Base-by-base conservation (phyloP, 2,113 vertebrate species). In the Cyprinodon tularosa region DNA sequence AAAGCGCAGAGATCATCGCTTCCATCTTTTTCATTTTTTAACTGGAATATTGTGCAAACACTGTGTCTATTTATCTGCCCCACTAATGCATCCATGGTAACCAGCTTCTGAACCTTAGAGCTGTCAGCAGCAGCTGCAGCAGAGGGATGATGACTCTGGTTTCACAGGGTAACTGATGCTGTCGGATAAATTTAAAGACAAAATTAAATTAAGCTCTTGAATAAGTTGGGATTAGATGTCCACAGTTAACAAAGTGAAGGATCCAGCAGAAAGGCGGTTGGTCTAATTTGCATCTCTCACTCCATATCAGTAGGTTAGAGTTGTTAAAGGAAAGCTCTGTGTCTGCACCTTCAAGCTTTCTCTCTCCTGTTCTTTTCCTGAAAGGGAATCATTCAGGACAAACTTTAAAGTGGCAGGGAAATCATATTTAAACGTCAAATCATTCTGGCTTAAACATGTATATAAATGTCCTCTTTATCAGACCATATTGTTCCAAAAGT, bases 121-220 rank as follows among this genome's bases (percentile, higher is more conserved):
- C 5, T 78, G 38, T 44, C 9, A 53, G 29, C 60, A 40, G 4
- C 38, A 37, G 22, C 44, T 13, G 14, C 62, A 53, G 62, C 36
- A 57, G 47, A 29, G 62, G 38, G 63, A 14, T 62, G 47, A 59
- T 40, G 48, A 62, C 48, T 13, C 63, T 39, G 38, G 66, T 67
- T 70, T 17, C 12, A 69, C 3, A 65, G 47, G 1, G 22, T 12
- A 62, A 15, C 40, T 22, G 62, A 29, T 77, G 59, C 48, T 74
- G 39, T 66, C 60, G 50, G 71, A 65, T 20, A 38, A 62, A 68
- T 36, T 53, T 68, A 10, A 66, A 29, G 64, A 48, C 37, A 45
- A 6, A 65, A 14, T 39, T 42, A 4, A 59, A 60, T 36, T 37
- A 17, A 66, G 53, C 39, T 12, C 15, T 7, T 72, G 39, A 44